phyloP scores from a whole-genome alignment of 2,113 vertebrate genomes.

The Ivindomyrus marchei region DNA sequence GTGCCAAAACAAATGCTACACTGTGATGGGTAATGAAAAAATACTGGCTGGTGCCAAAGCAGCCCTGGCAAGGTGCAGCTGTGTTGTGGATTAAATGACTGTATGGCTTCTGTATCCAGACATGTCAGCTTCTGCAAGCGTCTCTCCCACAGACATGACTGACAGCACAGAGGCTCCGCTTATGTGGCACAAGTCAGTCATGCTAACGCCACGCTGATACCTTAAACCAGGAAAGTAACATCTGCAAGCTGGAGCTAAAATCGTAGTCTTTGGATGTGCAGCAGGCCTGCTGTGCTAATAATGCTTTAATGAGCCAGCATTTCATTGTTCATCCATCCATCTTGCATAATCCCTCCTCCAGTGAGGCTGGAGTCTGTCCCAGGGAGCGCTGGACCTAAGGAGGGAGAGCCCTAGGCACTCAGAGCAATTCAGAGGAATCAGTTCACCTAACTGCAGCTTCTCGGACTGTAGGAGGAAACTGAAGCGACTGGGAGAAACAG shows the following conservation, averaged over 20 bases:
- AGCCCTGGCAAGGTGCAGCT: not conserved
- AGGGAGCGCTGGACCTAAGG: not conserved
- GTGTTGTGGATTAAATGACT: not conserved
- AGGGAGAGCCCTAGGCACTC: not conserved
- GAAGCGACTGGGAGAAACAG: not conserved
- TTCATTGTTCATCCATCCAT: not conserved
- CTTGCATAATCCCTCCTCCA: conserved; percentile 32
- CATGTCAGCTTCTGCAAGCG: not conserved
- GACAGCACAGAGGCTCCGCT: not conserved
- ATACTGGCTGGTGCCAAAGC: not conserved
- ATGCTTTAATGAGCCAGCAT: not conserved
- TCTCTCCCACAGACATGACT: not conserved
- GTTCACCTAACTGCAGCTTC: not conserved
- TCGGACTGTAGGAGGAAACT: not conserved
- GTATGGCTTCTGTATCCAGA: not conserved
- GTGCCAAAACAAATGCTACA: not conserved
- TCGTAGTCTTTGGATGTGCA: not conserved
- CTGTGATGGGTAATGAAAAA: not conserved
- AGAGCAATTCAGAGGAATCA: not conserved
- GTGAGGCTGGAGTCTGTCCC: conserved; percentile 59
- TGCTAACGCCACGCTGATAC: not conserved
- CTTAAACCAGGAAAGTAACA: not conserved
- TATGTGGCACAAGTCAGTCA: not conserved
- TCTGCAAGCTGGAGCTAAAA: not conserved
- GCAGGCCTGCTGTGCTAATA: not conserved